Base-by-base conservation (phyloP, 2,113 vertebrate species). In the Ibidorhyncha struthersii region DNA sequence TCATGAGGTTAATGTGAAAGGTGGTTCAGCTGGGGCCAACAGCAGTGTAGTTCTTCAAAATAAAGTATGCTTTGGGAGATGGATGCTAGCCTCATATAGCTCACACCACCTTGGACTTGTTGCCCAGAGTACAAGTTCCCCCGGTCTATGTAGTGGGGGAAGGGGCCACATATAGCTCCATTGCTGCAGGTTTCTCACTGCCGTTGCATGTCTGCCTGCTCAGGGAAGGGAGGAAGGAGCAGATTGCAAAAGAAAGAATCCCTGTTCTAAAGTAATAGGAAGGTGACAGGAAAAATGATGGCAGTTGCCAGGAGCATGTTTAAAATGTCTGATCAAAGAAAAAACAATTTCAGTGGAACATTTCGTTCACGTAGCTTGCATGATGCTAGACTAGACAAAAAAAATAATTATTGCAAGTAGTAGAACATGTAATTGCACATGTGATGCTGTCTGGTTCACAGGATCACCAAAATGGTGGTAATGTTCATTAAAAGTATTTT, bases 141-240 rank as follows among this genome's bases (percentile, higher is more conserved):
- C 4, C 29, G 10, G 14, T 58, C 22, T 72, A 6, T 0, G 1
- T 6, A 6, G 30, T 16, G 21, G 10, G 15, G 32, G 16, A 78
- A 40, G 25, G 72, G 14, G 29, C 27, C 26, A 32, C 21, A 2
- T 34, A 45, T 5, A 40, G 7, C 32, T 76, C 23, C 12, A 5
- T 17, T 65, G 32, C 26, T 50, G n/a, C 41, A 55, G 14, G 20
- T 43, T 66, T 32, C 53, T 82, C 56, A n/a, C 32, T 65, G 43
- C 15, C 10, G 4, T 32, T 1, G 2, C 19, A 21, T 86, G 22
- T 50, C 16, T 25, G 27, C 30, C 47, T 89, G 25, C 11, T 22
- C 1, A 1, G 43, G 12, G 29, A 30, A 73, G 38, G 20, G 14
- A 53, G 34, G 5, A 67, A 32, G 17, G 14, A 59, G 34, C 21